Conservation (phyloP, 2,797 vertebrate species). For the Pseudopleuronectes americanus region DNA sequence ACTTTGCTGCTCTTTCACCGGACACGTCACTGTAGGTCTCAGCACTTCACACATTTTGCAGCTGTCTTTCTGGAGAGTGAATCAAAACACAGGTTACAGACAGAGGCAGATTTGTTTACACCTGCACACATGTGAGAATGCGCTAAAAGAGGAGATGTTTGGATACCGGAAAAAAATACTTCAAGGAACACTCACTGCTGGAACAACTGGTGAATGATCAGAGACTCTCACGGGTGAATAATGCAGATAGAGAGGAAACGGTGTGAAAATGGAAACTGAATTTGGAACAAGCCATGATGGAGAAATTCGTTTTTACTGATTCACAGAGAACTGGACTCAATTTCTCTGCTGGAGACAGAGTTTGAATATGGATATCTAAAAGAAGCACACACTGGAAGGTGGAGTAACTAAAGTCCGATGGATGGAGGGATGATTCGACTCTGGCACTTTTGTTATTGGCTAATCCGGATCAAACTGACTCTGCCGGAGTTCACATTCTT, state of each 20-base stretch:
- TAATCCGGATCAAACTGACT: slow-evolving; percentile 1
- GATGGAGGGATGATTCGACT: slow-evolving; percentile 10
- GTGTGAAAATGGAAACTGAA: slow-evolving; percentile 22
- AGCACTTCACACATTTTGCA: background rate
- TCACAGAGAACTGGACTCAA: background rate
- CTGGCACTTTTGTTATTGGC: background rate
- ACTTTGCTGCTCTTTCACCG: background rate
- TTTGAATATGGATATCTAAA: slow-evolving; percentile 14
- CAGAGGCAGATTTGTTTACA: slow-evolving; percentile 18
- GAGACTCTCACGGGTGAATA: background rate
- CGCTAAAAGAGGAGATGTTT: background rate
- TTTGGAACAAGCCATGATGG: slow-evolving; percentile 30
- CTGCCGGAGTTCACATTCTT: slow-evolving; percentile 27
- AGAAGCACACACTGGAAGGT: background rate
- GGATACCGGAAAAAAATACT: background rate
- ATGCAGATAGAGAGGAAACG: background rate
- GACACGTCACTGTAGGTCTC: background rate
- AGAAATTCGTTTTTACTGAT: slow-evolving; percentile 16
- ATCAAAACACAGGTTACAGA: background rate
- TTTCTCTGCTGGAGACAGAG: background rate
- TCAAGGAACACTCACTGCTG: background rate
- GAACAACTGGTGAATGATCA: background rate
- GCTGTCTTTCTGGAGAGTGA: slow-evolving; percentile 7
- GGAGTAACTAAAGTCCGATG: background rate
- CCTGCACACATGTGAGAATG: background rate